Evolutionary conservation across 2,888 invertebrate genomes (phyloP).

Genomic region (Caenorhabditis macrosperma): DNA sequence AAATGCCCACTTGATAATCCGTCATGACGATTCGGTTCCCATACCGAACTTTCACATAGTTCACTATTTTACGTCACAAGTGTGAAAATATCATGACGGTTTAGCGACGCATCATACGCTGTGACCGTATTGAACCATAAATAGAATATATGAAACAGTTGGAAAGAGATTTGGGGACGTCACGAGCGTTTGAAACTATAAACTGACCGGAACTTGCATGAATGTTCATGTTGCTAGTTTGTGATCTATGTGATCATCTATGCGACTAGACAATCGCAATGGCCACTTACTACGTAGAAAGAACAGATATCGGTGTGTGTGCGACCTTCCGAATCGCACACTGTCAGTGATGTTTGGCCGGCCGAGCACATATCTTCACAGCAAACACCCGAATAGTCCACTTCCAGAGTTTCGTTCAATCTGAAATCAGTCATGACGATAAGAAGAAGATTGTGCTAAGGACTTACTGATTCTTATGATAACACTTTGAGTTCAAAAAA

Average conservation of each 20-base stretch:
- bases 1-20: too few species aligned
- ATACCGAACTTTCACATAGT: slow-evolving; percentile 2
- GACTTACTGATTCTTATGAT: slow-evolving; percentile 65
- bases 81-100: slow-evolving; percentile 13
- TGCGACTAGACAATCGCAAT: slow-evolving; percentile 5
- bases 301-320: slow-evolving; percentile 68
- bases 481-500: slow-evolving; percentile 67
- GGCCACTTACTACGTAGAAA: slow-evolving; percentile 60
- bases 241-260: slow-evolving; percentile 22
- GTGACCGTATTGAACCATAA: slow-evolving; percentile 32
- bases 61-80: slow-evolving; percentile 40
- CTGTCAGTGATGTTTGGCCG: slow-evolving; percentile 59
- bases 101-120: slow-evolving; percentile 13
- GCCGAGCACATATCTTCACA: slow-evolving; percentile 69
- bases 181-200: neutral
- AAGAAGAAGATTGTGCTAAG: too few species aligned
- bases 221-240: neutral
- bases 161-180: slow-evolving; percentile 26
- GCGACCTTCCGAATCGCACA: slow-evolving; percentile 63
- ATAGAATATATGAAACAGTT: slow-evolving; percentile 13
- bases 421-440: too few species aligned
- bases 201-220: slow-evolving; percentile 4
- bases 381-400: slow-evolving; percentile 68
- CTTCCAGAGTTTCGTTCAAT: slow-evolving; percentile 62
- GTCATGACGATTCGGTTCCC: too few species aligned